Conservation (phyloP, 2,888 invertebrate genomes). For the Urechis unicinctus region DNA sequence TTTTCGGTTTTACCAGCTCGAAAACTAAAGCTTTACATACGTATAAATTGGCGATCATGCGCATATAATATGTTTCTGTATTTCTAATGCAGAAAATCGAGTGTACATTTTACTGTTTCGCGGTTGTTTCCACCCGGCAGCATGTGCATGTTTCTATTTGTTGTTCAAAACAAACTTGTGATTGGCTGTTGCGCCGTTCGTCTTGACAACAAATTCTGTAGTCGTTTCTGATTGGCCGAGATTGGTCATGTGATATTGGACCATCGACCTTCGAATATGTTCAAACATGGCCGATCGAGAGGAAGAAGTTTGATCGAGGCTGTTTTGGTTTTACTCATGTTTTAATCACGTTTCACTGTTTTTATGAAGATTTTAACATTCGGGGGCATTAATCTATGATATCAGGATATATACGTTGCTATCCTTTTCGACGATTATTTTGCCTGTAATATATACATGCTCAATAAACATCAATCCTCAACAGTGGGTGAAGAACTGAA, state of each 20-base stretch:
- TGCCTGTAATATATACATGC: too few species aligned
- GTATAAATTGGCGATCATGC: too few species aligned
- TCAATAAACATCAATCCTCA: too few species aligned
- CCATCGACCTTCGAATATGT: slow-evolving; percentile 20
- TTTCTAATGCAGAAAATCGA: too few species aligned
- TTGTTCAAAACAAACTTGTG: slow-evolving; percentile 19
- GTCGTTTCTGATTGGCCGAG: slow-evolving; percentile 27
- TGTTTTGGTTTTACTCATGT: slow-evolving; percentile 9
- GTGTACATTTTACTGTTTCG: too few species aligned
- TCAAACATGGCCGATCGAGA: slow-evolving; percentile 20
- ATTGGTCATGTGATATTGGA: slow-evolving; percentile 11
- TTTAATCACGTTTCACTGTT: not conserved
- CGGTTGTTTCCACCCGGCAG: too few species aligned
- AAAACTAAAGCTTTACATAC: too few species aligned
- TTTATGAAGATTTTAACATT: not conserved
- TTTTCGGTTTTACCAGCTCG: too few species aligned
- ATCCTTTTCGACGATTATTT: not conserved
- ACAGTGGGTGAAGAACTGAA: too few species aligned
- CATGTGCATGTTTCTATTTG: slow-evolving; percentile 11
- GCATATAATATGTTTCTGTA: too few species aligned
- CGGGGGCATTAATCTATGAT: not conserved
- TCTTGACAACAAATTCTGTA: slow-evolving; percentile 41
- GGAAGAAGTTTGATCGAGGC: not conserved
- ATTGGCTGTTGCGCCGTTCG: slow-evolving; percentile 36
- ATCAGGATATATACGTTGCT: not conserved